Conservation (phyloP, 2,888 invertebrate genomes). For the Drosophila sordidula region DNA sequence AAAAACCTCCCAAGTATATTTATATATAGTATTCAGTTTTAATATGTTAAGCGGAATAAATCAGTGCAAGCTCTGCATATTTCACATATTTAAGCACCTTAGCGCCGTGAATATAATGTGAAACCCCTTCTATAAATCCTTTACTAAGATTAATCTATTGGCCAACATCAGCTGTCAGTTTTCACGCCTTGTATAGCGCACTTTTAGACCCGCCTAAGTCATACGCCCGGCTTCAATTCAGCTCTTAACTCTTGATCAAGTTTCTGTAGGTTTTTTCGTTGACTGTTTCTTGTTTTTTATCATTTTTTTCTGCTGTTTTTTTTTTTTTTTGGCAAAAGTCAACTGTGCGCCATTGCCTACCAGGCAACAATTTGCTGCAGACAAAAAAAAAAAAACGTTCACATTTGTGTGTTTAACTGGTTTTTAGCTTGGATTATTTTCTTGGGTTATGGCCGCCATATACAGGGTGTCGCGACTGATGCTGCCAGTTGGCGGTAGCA, state of each 20-base stretch:
- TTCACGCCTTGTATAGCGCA: conserved; percentile 54
- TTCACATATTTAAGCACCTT: neutral
- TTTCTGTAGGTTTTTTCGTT: conserved; percentile 64
- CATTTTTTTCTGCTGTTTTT: conserved; percentile 16
- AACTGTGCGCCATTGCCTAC: conserved; percentile 56
- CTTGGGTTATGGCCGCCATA: conserved; percentile 27
- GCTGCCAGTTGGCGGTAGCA: no score
- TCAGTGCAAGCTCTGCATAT: neutral
- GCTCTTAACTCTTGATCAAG: conserved; percentile 71
- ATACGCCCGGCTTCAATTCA: conserved; percentile 36
- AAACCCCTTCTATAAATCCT: neutral
- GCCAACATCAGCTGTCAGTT: conserved; percentile 24
- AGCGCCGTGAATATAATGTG: no score
- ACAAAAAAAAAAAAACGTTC: conserved; percentile 53
- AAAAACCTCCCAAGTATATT: no score
- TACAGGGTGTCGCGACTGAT: conserved; percentile 39
- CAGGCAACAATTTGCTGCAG: conserved; percentile 65
- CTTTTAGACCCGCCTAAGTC: conserved; percentile 47
- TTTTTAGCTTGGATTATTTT: conserved; percentile 55
- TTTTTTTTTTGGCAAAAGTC: conserved; percentile 69
- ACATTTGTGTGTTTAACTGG: conserved; percentile 75
- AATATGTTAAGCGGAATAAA: neutral
- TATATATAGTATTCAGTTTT: no score
- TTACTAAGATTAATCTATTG: conserved; percentile 23
- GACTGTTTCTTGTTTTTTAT: conserved; percentile 40